Base-by-base conservation (phyloP, 2,113 vertebrate species). In the Sphaerodactylus townsendi region DNA sequence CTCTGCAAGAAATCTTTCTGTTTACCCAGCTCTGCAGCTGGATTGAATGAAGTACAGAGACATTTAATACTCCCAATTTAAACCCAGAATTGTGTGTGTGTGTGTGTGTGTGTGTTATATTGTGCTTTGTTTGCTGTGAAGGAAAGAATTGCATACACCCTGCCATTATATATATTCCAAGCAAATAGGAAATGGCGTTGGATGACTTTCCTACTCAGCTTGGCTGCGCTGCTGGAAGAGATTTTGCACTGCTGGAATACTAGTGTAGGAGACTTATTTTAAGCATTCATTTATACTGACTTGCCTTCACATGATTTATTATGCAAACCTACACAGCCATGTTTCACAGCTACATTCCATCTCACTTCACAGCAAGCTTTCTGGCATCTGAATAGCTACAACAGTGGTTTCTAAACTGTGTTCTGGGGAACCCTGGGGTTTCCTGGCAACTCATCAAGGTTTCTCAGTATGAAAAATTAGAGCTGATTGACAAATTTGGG, bases 1-100 rank as follows among this genome's bases (percentile, higher is more conserved):
- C 39, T 88, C 83, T 90, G 86, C 79, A 86, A 91, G n/a, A 15
- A 88, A 86, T 15, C 84, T 88, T 35, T 79, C 59, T 87, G 76
- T 77, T 35, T 37, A 48, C 15, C 15, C 73, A 15, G 46, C 35
- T 77, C 13, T 77, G 56, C 87, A 91, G 41, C 82, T 91, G 79
- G 83, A 79, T 23, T 50, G 81, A 86, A 83, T 77, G 21, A 86
- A 21, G 19, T 68, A 88, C 33, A 87, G 90, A 79, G 68, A 70
- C 1, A 90, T 81, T 64, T 64, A 84, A 77, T 85, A 74, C 53
- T 33, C 71, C 4, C 2, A 86, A 81, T 1, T 77, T 78, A 89
- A 86, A 84, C 87, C 72, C 56, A n/a, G n/a, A n/a, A n/a, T n/a
- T n/a, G n/a, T n/a, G n/a, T n/a, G n/a, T n/a, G n/a, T n/a, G n/a